Conservation (phyloP, 2,888 invertebrate genomes). For the Punctoribates punctum region DNA sequence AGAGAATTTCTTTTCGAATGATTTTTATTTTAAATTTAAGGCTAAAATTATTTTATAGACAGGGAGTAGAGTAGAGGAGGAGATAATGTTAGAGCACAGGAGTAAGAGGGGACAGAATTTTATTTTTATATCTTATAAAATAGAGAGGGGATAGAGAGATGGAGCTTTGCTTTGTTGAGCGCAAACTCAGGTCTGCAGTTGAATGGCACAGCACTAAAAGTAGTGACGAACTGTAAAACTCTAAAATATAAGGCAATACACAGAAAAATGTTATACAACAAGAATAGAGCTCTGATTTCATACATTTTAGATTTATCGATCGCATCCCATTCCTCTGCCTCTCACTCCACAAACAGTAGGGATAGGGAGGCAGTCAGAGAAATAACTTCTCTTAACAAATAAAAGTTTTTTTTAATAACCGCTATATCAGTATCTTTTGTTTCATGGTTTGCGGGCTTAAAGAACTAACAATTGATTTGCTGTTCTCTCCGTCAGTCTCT, state of each 20-base stretch:
- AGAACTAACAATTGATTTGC: not conserved
- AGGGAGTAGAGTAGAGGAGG: no score
- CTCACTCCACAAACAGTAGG: not conserved
- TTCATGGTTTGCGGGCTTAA: not conserved
- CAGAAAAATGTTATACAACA: conserved; percentile 10
- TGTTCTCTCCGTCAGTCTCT: not conserved
- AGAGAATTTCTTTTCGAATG: no score
- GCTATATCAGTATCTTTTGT: not conserved
- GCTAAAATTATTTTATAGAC: no score
- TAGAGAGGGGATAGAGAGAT: no score
- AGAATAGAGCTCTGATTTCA: conserved; percentile 1
- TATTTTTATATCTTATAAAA: no score
- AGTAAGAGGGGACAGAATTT: no score
- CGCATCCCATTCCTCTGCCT: not conserved
- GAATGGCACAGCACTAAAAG: no score
- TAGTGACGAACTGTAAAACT: not conserved
- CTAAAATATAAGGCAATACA: not conserved
- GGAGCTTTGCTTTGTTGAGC: no score
- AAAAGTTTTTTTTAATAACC: not conserved
- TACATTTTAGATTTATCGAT: conserved; percentile 12
- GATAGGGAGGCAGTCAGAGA: not conserved
- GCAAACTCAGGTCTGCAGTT: no score
- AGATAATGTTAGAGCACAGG: no score
- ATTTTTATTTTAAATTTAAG: no score
- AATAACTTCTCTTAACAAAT: conserved; percentile 4